These are phyloP conservation scores for Nansenia antarctica DNA, from an alignment of 2,113 vertebrate species.

Conservation along the genomic window DNA sequence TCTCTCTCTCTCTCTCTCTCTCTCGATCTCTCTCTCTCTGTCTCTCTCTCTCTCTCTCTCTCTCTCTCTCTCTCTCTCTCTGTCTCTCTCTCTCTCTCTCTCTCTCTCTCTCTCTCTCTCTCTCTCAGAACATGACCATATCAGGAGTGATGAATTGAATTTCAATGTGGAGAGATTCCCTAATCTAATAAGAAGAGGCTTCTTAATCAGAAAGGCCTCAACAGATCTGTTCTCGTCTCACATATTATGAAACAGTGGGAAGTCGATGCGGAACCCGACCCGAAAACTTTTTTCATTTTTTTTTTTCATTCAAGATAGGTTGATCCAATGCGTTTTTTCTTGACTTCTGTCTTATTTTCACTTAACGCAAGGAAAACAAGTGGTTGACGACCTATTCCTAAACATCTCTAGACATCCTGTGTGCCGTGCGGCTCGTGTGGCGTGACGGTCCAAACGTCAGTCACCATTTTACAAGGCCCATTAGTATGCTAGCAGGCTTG, in stretches of 20 bases:
- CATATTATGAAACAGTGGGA: background rate
- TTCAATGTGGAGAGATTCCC: background rate
- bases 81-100: too few relatives aligned
- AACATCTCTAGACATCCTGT: too few relatives aligned
- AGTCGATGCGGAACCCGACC: too few relatives aligned
- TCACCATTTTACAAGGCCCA: background rate
- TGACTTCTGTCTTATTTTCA: background rate
- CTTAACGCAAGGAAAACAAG: background rate
- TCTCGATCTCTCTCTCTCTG: too few relatives aligned
- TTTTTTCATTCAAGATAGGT: background rate
- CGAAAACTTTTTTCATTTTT: background rate
- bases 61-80: background rate
- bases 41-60: background rate
- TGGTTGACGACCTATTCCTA: too few relatives aligned
- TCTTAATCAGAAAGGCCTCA: background rate
- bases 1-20: too few relatives aligned
- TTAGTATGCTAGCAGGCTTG: slow-evolving; percentile 13
- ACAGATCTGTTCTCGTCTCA: background rate
- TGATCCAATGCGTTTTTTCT: slow-evolving; percentile 3
- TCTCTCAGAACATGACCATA: slow-evolving; percentile 20
- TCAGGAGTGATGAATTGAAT: slow-evolving; percentile 10
- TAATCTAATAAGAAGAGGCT: background rate
- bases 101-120: too few relatives aligned
- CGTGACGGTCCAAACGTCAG: too few relatives aligned
- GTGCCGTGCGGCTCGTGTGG: too few relatives aligned